phyloP scores from a whole-genome alignment of 2,113 vertebrate species.

The Lepus americanus region DNA sequence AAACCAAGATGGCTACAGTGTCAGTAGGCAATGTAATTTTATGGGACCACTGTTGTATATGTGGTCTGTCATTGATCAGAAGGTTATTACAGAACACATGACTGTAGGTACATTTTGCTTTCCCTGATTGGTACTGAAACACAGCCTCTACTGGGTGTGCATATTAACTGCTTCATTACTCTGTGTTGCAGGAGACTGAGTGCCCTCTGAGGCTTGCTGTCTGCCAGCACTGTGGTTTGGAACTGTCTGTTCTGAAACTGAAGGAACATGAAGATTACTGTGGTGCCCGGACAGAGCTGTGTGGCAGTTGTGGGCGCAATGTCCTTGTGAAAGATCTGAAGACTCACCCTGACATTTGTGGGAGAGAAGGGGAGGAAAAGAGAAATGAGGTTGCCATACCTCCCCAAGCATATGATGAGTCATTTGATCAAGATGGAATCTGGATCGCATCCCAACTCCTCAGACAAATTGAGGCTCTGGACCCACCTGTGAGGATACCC shows the following conservation, averaged over 20 bases:
- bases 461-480: slow-evolving; percentile 84
- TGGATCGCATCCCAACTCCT: slow-evolving; percentile 86
- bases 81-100: not conserved
- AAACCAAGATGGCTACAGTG: too few species aligned
- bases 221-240: slow-evolving; percentile 95
- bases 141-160: not conserved
- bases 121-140: not conserved
- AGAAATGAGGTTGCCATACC: slow-evolving; percentile 79
- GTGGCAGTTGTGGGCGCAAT: slow-evolving; percentile 91
- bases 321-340: slow-evolving; percentile 92
- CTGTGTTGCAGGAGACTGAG: slow-evolving; percentile 87
- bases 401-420: not conserved
- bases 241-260: slow-evolving; percentile 91
- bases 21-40: too few species aligned
- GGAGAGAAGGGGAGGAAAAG: slow-evolving; percentile 85
- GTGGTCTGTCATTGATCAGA: not conserved
- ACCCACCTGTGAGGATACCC: slow-evolving; percentile 18
- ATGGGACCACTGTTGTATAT: too few species aligned
- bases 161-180: not conserved
- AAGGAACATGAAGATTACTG: slow-evolving; percentile 96
- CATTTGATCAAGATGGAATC: slow-evolving; percentile 74
- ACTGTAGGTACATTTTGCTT: not conserved
- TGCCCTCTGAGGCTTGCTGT: slow-evolving; percentile 92
- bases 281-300: slow-evolving; percentile 94
- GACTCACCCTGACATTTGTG: slow-evolving; percentile 91